These are phyloP conservation scores for Diglossa cyanea DNA, from an alignment of 2,797 vertebrate genomes.

Conservation along the genomic window DNA sequence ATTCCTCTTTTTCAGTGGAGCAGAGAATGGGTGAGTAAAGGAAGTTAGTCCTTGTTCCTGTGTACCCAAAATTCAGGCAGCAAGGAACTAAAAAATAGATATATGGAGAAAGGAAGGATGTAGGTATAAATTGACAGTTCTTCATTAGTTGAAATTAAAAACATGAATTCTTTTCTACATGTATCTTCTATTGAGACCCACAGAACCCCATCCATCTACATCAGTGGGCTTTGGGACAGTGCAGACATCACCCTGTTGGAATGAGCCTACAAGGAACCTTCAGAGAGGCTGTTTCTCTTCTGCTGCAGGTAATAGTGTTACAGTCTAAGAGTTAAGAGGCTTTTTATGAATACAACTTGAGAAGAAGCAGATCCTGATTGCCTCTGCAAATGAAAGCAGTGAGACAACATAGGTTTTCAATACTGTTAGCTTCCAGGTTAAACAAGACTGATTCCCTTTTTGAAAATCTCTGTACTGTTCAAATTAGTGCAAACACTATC, in stretches of 20 bases:
- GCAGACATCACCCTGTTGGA: neutral
- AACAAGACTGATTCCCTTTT: neutral
- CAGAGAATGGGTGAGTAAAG: neutral
- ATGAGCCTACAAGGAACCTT: neutral
- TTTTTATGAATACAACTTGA: neutral
- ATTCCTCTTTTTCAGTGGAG: neutral
- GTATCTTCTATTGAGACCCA: neutral
- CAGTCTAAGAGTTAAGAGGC: neutral
- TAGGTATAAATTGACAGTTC: neutral
- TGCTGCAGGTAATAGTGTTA: neutral
- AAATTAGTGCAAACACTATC: slow-evolving; percentile 8
- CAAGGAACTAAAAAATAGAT: neutral
- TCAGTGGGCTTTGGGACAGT: neutral
- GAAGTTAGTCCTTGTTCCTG: neutral
- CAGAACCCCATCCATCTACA: neutral
- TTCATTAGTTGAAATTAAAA: neutral
- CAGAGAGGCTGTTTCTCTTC: neutral
- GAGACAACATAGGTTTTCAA: neutral
- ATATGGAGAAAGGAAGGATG: neutral
- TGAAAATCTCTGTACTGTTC: neutral
- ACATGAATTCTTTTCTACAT: rapidly evolving
- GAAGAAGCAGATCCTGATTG: slow-evolving; percentile 25
- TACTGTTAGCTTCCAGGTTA: neutral
- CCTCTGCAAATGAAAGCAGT: neutral
- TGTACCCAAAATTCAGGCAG: neutral